A percentile compares a stretch with the other conserved stretches of the same genome.
Conservation (phyloP, 2,797 vertebrate species). For the Gymnothorax javanicus region DNA sequence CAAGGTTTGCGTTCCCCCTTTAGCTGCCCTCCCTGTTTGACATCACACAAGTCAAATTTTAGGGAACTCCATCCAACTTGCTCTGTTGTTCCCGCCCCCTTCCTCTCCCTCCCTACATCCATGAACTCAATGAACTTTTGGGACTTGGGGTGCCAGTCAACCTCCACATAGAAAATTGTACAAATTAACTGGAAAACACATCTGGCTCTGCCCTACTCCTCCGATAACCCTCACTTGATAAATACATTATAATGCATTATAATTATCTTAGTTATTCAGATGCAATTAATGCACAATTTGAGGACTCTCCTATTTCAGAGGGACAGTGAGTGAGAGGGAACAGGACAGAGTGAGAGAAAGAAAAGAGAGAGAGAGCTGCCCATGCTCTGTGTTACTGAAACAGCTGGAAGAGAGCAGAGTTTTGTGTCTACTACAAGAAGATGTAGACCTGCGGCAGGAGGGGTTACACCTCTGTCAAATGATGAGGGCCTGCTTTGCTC, state of each 20-base stretch:
- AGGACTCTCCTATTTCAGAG: not conserved
- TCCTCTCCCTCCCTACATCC: not conserved
- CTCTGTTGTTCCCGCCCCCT: not conserved
- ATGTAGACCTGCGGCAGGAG: not conserved
- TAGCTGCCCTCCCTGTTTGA: not conserved
- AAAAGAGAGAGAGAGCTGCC: not conserved
- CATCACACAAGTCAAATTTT: not conserved
- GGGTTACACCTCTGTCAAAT: not conserved
- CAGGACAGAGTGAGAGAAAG: not conserved
- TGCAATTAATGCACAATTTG: not conserved
- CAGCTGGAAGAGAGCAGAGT: not conserved
- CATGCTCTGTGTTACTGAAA: not conserved
- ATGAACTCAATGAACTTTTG: not conserved
- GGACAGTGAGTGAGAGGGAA: not conserved
- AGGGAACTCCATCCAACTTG: not conserved
- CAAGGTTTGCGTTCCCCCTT: not conserved
- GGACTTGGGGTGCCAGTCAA: not conserved
- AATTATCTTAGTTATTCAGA: conserved; percentile 4
- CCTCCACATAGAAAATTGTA: not conserved
- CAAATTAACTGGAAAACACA: conserved; percentile 21
- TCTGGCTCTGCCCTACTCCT: not conserved
- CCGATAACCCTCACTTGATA: not conserved
- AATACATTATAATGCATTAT: conserved; percentile 12
- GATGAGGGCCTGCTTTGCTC: not conserved
- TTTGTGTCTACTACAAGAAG: not conserved